Base-by-base conservation (phyloP, 1,140 invertebrate genomes). In the Sycophila sp. region DNA sequence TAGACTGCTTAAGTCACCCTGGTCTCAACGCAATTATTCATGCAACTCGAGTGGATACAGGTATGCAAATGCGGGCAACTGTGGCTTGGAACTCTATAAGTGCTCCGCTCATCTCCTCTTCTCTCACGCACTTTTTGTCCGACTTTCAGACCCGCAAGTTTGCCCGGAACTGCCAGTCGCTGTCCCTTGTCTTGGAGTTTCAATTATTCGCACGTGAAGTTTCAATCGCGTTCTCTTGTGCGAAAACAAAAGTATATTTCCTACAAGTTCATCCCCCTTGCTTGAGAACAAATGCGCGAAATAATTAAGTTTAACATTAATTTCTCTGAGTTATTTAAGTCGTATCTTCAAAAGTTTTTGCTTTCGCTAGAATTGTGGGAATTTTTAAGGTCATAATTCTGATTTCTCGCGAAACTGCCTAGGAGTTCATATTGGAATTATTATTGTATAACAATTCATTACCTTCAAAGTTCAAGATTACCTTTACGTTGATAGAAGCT, bases 41-140 rank as follows among this genome's bases (percentile, higher is more conserved):
- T 78, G 72, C 59, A 75, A 30, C n/a, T 63, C 67, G 70, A 65
- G 73, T 73, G 53, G 49, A 59, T 73, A 59, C 65, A 63, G 72
- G 73, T 80, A 80, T 80, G 78, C 69, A 79, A 80, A 80, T 80
- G 69, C 60, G 64, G 77, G 76, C 76, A 77, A 76, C 72, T 70
- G 74, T 73, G 45, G 24, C 69, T 56, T 67, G 49, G 40, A 64
- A 63, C 38, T 40, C 51, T 30, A 30, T 15, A 28, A 26, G 40
- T 40, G 49, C n/a, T 15, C n/a, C 34, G n/a, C 36, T 40, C 15
- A 71, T 47, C 36, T 59, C 73, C 45, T 71, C 71, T 74, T 51
- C 71, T 76, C 76, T n/a, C 49, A 11, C 6, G 63, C 70, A 78
- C 77, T 78, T 76, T 47, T 22, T 10, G 8, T 8, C 15, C 13